A percentile compares a stretch with the other conserved stretches of the same genome.
These are phyloP conservation scores for Entosphenus tridentatus DNA, from an alignment of 2,113 vertebrate genomes.

Conservation along the genomic window DNA sequence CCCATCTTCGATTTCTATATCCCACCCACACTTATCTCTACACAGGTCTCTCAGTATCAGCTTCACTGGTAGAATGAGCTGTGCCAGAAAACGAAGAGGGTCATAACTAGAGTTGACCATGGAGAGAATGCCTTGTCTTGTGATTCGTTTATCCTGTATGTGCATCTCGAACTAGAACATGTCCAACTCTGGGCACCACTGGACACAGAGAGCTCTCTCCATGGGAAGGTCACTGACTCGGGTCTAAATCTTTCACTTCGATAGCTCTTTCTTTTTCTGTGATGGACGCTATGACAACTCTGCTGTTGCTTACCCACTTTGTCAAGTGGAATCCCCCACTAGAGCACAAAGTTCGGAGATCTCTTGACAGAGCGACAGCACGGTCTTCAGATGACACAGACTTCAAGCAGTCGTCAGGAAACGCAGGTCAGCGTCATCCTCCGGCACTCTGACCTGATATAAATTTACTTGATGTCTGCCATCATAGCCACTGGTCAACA, in stretches of 20 bases:
- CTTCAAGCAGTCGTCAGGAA: background rate
- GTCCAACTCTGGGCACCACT: slow-evolving; percentile 4
- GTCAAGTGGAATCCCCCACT: slow-evolving; percentile 7
- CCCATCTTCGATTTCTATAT: background rate
- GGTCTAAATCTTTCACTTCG: slow-evolving; percentile 4
- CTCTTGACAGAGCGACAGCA: slow-evolving; percentile 2
- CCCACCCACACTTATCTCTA: slow-evolving; percentile 6
- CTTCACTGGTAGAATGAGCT: background rate
- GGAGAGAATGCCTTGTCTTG: slow-evolving; percentile 4
- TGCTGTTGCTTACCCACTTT: slow-evolving; percentile 2
- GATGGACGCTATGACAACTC: background rate
- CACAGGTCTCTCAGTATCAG: background rate
- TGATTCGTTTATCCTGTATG: slow-evolving; percentile 1
- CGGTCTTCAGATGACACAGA: slow-evolving; percentile 1
- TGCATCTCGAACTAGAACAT: background rate
- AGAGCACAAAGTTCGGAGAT: background rate
- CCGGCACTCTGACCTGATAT: background rate
- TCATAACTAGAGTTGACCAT: slow-evolving; percentile 3
- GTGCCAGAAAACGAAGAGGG: background rate
- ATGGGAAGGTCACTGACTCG: background rate
- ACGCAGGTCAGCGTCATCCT: background rate
- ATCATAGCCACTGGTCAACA: background rate
- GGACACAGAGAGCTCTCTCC: background rate
- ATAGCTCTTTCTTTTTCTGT: background rate
- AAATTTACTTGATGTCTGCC: background rate